Conservation (phyloP, 2,888 invertebrate species). For the Drosophila bunnanda region DNA sequence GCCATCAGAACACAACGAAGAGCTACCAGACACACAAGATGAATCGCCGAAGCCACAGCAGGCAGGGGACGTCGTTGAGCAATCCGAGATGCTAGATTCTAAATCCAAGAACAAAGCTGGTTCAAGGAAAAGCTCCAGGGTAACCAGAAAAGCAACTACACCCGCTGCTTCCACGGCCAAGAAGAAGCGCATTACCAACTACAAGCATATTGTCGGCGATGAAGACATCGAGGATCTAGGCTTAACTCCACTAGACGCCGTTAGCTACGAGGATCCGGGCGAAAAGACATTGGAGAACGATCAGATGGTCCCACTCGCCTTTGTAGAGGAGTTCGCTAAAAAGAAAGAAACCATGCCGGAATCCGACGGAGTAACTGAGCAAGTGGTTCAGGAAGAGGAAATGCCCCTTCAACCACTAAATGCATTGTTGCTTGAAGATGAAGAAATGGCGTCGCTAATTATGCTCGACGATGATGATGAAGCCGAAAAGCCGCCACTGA, state of each 20-base stretch:
- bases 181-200: not conserved
- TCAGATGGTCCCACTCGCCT: too few species aligned
- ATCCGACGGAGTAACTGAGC: not conserved
- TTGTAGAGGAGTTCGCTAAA: not conserved
- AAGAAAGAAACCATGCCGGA: not conserved
- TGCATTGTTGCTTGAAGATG: not conserved
- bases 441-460: constrained; percentile 72
- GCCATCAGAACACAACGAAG: not conserved
- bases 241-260: constrained; percentile 50
- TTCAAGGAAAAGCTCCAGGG: not conserved
- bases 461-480: constrained; percentile 57
- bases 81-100: not conserved
- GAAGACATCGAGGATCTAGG: constrained; percentile 67
- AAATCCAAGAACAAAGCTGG: not conserved
- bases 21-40: not conserved
- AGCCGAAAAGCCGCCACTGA: constrained; percentile 5
- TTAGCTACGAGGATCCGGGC: not conserved
- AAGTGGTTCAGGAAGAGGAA: not conserved
- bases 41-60: not conserved
- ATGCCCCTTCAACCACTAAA: not conserved
- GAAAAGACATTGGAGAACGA: not conserved
- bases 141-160: not conserved
- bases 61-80: not conserved
- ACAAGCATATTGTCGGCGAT: not conserved
- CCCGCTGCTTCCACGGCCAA: not conserved